Evolutionary conservation across 2,888 invertebrate genomes (phyloP).

Genomic region (Junonia oenone): DNA sequence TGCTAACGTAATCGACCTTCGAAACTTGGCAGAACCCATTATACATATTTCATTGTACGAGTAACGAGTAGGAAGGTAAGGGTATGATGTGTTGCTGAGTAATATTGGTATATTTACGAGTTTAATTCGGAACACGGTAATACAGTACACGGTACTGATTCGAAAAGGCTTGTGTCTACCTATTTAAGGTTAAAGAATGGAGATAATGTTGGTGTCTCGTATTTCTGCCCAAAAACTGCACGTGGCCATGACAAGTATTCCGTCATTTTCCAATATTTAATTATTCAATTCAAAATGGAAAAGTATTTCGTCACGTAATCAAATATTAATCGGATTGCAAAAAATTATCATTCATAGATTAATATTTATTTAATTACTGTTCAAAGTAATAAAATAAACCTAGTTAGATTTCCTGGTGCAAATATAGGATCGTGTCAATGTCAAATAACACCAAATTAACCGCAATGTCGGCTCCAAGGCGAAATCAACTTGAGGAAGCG

Average conservation of each 20-base stretch:
- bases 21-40: slow-evolving; percentile 42
- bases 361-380: too few relatives aligned
- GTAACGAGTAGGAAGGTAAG: slow-evolving; percentile 3
- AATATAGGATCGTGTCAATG: slow-evolving; percentile 71
- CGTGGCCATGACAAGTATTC: too few relatives aligned
- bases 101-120: neutral
- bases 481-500: slow-evolving; percentile 52
- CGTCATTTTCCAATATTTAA: too few relatives aligned
- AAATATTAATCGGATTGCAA: too few relatives aligned
- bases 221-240: too few relatives aligned
- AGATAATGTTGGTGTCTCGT: too few relatives aligned
- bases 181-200: neutral
- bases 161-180: neutral
- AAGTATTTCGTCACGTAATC: too few relatives aligned
- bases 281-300: too few relatives aligned
- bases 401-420: slow-evolving; percentile 57
- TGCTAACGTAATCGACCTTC: slow-evolving; percentile 55
- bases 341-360: too few relatives aligned
- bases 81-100: neutral
- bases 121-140: too few relatives aligned
- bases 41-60: neutral
- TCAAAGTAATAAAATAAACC: neutral
- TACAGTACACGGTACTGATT: too few relatives aligned
- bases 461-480: slow-evolving; percentile 67
- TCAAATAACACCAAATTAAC: slow-evolving; percentile 65